Percentiles rank a stretch among this genome's conserved stretches.
Evolutionary conservation across 2,113 vertebrate genomes (phyloP).

Genomic region (Agelaius tricolor): DNA sequence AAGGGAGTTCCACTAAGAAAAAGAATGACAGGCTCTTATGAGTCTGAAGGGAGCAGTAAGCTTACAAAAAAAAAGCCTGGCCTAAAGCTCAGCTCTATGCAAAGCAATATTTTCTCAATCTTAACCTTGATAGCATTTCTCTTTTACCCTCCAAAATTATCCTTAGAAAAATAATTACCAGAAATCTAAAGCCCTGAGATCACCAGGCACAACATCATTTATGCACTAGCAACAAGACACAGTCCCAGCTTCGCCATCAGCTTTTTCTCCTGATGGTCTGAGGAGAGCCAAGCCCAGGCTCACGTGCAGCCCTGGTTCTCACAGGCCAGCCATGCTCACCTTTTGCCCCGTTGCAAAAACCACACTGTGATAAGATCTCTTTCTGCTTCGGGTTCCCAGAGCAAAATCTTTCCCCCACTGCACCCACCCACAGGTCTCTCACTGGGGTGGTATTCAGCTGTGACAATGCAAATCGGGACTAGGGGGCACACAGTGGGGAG

Average conservation of each 20-base stretch:
- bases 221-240: not conserved
- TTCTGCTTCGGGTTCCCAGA: not conserved
- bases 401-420: not conserved
- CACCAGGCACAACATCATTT: not conserved
- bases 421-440: not conserved
- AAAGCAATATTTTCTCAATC: not conserved
- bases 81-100: not conserved
- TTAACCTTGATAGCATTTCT: not conserved
- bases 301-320: rapidly evolving
- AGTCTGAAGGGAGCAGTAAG: not conserved
- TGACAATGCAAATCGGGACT: not conserved
- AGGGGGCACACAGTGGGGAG: not conserved
- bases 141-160: not conserved
- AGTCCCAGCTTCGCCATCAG: rapidly evolving
- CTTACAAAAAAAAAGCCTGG: not conserved
- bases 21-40: not conserved
- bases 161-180: not conserved
- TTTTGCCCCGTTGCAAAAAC: not conserved
- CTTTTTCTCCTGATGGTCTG: rapidly evolving
- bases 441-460: not conserved
- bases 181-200: not conserved
- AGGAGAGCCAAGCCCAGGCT: not conserved
- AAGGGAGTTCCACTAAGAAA: not conserved
- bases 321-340: not conserved
- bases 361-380: not conserved